Evolutionary conservation across 2,888 invertebrate genomes (phyloP).

Genomic region (Zhuqinia jingwanae): DNA sequence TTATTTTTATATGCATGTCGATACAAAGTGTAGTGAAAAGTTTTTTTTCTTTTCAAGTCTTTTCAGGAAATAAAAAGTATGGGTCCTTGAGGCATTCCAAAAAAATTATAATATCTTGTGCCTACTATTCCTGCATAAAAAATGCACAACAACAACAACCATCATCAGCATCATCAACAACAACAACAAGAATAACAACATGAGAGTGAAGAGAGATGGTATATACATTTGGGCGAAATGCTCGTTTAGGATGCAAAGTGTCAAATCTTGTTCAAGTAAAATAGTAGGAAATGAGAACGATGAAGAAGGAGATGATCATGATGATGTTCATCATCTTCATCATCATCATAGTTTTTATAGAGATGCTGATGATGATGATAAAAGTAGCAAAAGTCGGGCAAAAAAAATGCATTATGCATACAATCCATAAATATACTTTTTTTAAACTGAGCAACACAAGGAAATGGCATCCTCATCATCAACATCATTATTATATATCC

Average conservation of each 20-base stretch:
- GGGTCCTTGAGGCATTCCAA: background rate
- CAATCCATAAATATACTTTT: too few relatives aligned
- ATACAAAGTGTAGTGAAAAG: background rate
- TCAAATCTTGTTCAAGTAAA: slow-evolving; percentile 24
- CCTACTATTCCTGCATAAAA: background rate
- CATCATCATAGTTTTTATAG: background rate
- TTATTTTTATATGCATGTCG: background rate
- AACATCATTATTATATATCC: background rate
- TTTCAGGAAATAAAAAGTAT: background rate
- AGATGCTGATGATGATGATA: background rate
- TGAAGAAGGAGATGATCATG: too few relatives aligned
- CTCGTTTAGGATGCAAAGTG: slow-evolving; percentile 29
- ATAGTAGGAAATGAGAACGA: background rate
- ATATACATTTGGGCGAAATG: background rate
- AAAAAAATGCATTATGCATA: background rate
- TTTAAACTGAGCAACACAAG: background rate
- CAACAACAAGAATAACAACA: background rate
- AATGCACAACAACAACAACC: too few relatives aligned
- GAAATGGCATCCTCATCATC: background rate
- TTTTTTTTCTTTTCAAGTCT: background rate
- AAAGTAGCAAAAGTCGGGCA: background rate
- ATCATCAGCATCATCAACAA: too few relatives aligned
- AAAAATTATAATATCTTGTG: background rate
- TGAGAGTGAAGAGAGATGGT: too few relatives aligned
- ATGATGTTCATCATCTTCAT: background rate